Evolutionary conservation across 2,113 vertebrate genomes (phyloP), one percentile per base, ranked within the genome.

Genomic region (Ochotona curzoniae): DNA sequence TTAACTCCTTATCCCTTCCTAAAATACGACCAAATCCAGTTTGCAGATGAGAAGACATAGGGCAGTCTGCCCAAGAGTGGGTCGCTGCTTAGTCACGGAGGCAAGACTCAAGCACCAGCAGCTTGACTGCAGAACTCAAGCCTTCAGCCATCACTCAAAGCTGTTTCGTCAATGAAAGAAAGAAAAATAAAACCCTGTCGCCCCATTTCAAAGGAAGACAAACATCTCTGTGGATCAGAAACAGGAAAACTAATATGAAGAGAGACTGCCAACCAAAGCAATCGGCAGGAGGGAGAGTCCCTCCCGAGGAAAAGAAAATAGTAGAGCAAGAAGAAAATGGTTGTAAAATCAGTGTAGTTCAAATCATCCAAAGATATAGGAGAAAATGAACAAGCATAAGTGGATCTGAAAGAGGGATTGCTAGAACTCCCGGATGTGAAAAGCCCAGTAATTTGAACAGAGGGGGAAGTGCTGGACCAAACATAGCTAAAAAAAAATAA

Each of bases 191-290:
- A 81, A 71, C 9, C 66, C 47, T 0, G 26, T 26, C 12, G 73
- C 63, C 87, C 75, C 81, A 57, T 85, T 95, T 93, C 95, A 84
- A 94, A 96, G 89, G 83, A 89, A 95, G 83, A 87, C 61, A 96
- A 96, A 91, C 78, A 79, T 93, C 78, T 78, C 84, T 15, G 15
- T 32, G 94, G 69, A 83, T 47, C 66, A 83, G 88, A 91, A 96
- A 91, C 80, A 82, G 79, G 90, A 85, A 92, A 93, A 44, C 69
- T 5, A 73, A 79, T 26, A 30, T 38, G 49, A 85, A 90, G 93
- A 78, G 70, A 90, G 79, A 30, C 60, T 85, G 91, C 94, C 95
- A 97, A 94, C 32, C 66, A 90, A 95, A 97, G 87, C 96, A 95
- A 23, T 74, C n/a, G 76, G 73, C 78, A 38, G 73, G 87, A 69